These are phyloP conservation scores for Drosophila pseudotakahashii DNA, from an alignment of 2,888 invertebrate genomes.

Conservation along the genomic window DNA sequence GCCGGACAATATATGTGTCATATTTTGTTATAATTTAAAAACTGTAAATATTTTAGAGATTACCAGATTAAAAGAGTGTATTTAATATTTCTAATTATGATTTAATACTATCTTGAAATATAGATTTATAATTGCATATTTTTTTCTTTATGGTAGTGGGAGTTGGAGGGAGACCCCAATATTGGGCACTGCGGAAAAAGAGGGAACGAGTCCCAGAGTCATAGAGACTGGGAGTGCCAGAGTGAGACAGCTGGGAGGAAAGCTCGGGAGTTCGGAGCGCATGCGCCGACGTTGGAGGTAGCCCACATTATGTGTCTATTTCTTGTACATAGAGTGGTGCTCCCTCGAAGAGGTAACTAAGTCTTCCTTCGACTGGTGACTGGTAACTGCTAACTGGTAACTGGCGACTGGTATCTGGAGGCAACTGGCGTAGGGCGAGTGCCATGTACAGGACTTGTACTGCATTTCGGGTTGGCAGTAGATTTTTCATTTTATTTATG, in stretches of 20 bases:
- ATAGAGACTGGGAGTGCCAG: conserved; percentile 25
- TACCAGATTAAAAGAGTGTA: too few species aligned
- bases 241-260: conserved; percentile 48
- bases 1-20: too few species aligned
- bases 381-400: conserved; percentile 40
- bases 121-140: too few species aligned
- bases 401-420: conserved; percentile 37
- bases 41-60: too few species aligned
- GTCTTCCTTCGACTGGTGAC: conserved; percentile 42
- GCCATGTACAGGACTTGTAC: conserved; percentile 54
- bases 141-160: not conserved
- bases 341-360: conserved; percentile 51
- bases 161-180: conserved; percentile 1
- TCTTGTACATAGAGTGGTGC: conserved; percentile 47
- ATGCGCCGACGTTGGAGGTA: conserved; percentile 61
- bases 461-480: conserved; percentile 76
- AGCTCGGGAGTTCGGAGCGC: conserved; percentile 46
- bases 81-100: too few species aligned
- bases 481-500: conserved; percentile 81
- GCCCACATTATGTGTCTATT: conserved; percentile 77
- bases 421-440: conserved; percentile 31
- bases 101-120: too few species aligned
- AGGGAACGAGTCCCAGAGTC: conserved; percentile 1
- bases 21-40: too few species aligned
- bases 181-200: conserved; percentile 1